Evolutionary conservation across 2,888 invertebrate genomes (phyloP).

Genomic region (Exephanes ischioxanthus): DNA sequence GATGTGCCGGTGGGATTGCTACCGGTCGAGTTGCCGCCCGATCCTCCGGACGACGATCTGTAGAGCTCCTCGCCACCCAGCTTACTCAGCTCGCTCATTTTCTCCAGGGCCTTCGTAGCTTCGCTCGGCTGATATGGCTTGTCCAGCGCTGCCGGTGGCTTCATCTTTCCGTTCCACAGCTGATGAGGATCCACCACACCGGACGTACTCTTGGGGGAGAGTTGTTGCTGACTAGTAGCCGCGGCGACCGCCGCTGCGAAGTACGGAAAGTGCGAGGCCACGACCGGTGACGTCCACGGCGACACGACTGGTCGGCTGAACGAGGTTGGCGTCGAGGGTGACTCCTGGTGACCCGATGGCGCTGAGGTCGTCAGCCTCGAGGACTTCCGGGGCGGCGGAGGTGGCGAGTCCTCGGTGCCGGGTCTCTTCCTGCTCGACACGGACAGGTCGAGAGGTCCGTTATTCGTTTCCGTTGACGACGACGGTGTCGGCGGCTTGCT

Average conservation of each 20-base stretch:
- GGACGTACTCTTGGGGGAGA: slow-evolving; percentile 89
- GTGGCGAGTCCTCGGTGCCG: slow-evolving; percentile 88
- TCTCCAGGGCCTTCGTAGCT: slow-evolving; percentile 95
- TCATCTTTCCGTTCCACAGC: slow-evolving; percentile 93
- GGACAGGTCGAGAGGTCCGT: slow-evolving; percentile 93
- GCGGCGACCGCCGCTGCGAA: slow-evolving; percentile 93
- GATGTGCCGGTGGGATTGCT: slow-evolving; percentile 87
- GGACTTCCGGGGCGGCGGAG: slow-evolving; percentile 88
- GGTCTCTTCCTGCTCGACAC: slow-evolving; percentile 91
- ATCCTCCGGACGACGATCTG: slow-evolving; percentile 87
- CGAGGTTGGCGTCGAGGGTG: slow-evolving; percentile 80
- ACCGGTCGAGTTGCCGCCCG: slow-evolving; percentile 77
- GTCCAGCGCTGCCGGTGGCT: slow-evolving; percentile 87
- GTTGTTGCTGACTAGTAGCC: slow-evolving; percentile 87
- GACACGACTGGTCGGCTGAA: slow-evolving; percentile 90
- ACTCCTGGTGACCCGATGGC: slow-evolving; percentile 77
- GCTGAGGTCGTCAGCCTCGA: slow-evolving; percentile 85
- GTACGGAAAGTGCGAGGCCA: slow-evolving; percentile 91
- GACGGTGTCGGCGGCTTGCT: slow-evolving; percentile 89
- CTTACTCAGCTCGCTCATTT: slow-evolving; percentile 96
- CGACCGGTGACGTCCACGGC: slow-evolving; percentile 93
- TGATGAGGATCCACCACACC: slow-evolving; percentile 85
- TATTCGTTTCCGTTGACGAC: slow-evolving; percentile 86
- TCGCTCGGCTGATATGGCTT: slow-evolving; percentile 88
- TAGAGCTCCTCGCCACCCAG: slow-evolving; percentile 93